Percentiles rank a stretch among this genome's conserved stretches.
These are phyloP conservation scores for Podocnemis expansa DNA, from an alignment of 2,113 vertebrate genomes.

Conservation along the genomic window DNA sequence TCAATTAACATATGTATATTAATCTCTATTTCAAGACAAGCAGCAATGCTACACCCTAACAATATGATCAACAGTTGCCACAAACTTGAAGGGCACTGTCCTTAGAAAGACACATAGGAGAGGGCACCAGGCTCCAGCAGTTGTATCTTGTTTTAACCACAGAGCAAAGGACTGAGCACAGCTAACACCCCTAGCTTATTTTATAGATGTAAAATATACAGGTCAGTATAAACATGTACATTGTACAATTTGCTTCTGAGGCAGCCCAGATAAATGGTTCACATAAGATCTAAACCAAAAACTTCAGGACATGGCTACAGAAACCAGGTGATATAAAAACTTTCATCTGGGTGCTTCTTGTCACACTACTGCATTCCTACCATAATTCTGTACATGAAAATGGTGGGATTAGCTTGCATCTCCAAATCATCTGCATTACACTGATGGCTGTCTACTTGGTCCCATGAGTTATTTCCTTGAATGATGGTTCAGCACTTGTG, in stretches of 20 bases:
- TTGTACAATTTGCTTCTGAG: not conserved
- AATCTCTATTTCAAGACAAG: not conserved
- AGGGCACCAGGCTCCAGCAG: not conserved
- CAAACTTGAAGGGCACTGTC: not conserved
- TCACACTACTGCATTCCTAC: accelerated
- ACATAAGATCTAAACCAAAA: not conserved
- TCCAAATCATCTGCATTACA: not conserved
- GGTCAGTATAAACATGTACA: not conserved
- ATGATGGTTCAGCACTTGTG: accelerated
- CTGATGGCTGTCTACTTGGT: accelerated
- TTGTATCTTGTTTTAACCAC: not conserved
- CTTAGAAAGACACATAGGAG: not conserved
- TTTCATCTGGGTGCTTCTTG: accelerated
- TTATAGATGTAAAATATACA: not conserved
- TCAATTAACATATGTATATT: not conserved
- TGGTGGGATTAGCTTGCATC: not conserved
- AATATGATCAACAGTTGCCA: not conserved
- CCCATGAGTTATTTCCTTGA: not conserved
- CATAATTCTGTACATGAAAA: not conserved
- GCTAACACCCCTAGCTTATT: not conserved
- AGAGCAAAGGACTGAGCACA: not conserved
- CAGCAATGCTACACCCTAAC: not conserved
- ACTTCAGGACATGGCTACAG: not conserved
- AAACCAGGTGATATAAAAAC: not conserved
- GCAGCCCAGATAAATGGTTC: not conserved